A percentile compares a stretch with the other conserved stretches of the same genome.
These are phyloP conservation scores for Carduelis carduelis DNA, from an alignment of 2,797 vertebrate genomes.

Conservation along the genomic window DNA sequence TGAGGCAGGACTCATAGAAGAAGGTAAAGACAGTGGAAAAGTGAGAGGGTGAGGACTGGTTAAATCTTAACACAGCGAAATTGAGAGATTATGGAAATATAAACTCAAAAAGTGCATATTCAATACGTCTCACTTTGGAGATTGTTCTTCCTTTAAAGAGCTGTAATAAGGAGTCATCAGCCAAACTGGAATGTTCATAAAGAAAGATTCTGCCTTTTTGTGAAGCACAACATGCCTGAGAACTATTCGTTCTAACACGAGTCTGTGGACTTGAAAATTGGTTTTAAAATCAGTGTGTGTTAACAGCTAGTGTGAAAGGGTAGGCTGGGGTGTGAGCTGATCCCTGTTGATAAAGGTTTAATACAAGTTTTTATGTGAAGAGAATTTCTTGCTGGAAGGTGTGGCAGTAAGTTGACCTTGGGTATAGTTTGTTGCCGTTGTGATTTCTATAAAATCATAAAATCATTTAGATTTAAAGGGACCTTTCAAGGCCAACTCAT, in stretches of 20 bases:
- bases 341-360: background rate
- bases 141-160: background rate
- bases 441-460: background rate
- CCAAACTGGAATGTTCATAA: background rate
- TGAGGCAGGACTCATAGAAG: background rate
- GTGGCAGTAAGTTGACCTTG: background rate
- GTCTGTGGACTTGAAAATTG: background rate
- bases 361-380: background rate
- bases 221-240: background rate
- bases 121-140: background rate
- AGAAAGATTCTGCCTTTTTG: background rate
- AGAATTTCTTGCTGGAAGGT: background rate
- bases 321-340: background rate
- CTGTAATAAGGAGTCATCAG: background rate
- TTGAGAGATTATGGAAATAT: background rate
- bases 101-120: background rate
- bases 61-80: background rate
- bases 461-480: slow-evolving; percentile 25
- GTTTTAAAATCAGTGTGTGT: background rate
- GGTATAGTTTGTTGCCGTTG: background rate
- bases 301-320: background rate
- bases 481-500: background rate
- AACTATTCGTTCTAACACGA: fast-evolving
- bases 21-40: background rate
- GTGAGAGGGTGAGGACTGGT: background rate